Conservation (phyloP, 2,888 invertebrate species). For the Epirrhoe alternata region DNA sequence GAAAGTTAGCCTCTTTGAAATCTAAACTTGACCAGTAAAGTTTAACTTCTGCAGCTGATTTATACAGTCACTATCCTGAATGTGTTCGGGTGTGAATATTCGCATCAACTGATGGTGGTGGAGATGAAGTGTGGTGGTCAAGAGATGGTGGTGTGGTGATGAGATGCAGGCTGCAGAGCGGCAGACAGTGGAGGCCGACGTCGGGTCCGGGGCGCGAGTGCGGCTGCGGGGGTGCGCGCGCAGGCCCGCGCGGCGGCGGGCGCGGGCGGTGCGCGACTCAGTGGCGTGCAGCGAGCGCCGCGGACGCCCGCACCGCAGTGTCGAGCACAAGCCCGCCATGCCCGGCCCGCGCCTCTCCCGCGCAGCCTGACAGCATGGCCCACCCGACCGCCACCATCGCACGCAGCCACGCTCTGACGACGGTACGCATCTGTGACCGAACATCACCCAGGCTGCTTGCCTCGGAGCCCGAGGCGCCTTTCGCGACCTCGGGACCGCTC, state of each 20-base stretch:
- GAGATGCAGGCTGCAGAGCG: constrained; percentile 35
- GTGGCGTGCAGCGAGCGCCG: constrained; percentile 84
- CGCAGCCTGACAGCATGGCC: constrained; percentile 85
- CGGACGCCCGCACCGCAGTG: constrained; percentile 84
- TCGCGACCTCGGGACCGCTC: constrained; percentile 47
- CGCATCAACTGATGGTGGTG: constrained; percentile 53
- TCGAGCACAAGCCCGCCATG: constrained; percentile 84
- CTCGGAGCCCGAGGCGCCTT: constrained; percentile 44
- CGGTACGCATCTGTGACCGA: constrained; percentile 72
- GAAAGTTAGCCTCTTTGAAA: constrained; percentile 20
- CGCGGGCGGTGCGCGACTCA: constrained; percentile 78
- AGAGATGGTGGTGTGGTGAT: constrained; percentile 34
- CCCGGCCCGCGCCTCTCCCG: constrained; percentile 84
- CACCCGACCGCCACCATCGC: constrained; percentile 83
- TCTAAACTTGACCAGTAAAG: constrained; percentile 15
- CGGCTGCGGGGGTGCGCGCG: constrained; percentile 72
- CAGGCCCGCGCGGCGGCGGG: constrained; percentile 51
- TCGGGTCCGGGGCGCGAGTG: constrained; percentile 38
- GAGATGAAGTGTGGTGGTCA: constrained; percentile 12
- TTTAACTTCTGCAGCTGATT: constrained; percentile 44
- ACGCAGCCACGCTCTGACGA: constrained; percentile 85
- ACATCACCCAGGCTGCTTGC: constrained; percentile 39
- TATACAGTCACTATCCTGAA: constrained; percentile 11
- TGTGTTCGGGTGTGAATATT: constrained; percentile 49
- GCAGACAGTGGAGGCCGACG: constrained; percentile 38